Conservation (phyloP, 2,797 vertebrate genomes). For the Pipistrellus pygmaeus region DNA sequence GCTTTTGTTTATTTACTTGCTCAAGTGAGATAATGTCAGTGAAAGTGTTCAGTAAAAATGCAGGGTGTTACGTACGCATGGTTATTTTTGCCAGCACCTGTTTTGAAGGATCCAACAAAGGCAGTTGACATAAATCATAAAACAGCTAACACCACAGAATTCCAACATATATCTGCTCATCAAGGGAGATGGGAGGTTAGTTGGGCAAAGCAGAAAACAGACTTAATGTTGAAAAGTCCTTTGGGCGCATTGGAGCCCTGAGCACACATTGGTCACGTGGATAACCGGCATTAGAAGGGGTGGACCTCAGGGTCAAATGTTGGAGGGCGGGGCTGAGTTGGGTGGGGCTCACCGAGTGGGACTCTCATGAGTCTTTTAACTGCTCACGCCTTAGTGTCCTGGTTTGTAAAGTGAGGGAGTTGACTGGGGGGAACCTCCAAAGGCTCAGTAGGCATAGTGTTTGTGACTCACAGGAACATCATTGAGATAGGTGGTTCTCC, state of each 20-base stretch:
- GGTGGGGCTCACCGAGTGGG: not conserved
- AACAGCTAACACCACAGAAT: not conserved
- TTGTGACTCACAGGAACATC: not conserved
- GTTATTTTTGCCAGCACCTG: not conserved
- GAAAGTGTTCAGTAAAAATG: not conserved
- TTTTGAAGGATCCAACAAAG: conserved; percentile 46
- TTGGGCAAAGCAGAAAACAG: not conserved
- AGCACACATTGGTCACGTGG: not conserved
- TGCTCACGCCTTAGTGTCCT: not conserved
- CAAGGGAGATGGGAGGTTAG: not conserved
- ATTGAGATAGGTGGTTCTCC: not conserved
- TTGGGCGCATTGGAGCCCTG: not conserved
- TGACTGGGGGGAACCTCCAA: not conserved
- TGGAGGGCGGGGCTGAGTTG: not conserved
- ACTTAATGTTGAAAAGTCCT: not conserved
- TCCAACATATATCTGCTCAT: not conserved
- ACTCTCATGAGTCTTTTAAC: not conserved
- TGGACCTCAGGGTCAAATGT: no score
- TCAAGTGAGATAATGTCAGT: not conserved
- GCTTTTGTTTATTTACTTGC: conserved; percentile 52
- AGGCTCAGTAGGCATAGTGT: not conserved
- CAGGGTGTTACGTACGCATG: not conserved
- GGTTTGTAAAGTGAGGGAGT: not conserved
- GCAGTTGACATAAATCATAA: not conserved
- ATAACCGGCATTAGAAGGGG: no score